These are phyloP conservation scores for Halyomorpha halys DNA, from an alignment of 1,140 invertebrate species.

Conservation along the genomic window DNA sequence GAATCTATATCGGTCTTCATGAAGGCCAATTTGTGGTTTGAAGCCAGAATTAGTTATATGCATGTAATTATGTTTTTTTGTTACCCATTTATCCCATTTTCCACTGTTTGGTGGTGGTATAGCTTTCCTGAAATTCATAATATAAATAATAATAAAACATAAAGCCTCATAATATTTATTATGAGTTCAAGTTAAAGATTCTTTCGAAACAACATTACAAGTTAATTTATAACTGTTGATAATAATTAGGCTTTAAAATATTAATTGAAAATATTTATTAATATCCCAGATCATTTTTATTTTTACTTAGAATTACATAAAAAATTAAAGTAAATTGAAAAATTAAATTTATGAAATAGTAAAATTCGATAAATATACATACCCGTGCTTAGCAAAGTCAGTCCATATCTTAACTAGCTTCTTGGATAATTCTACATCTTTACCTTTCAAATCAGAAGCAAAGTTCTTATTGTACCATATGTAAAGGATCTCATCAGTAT, in stretches of 20 bases:
- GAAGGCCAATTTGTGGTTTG: not conserved
- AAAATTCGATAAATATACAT: not conserved
- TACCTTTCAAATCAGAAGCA: not conserved
- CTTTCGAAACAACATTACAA: no score
- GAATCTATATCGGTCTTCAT: constrained; percentile 1
- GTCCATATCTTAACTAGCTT: constrained; percentile 5
- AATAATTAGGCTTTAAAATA: no score
- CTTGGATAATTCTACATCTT: not conserved
- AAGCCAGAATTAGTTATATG: not conserved
- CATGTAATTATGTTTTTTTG: not conserved
- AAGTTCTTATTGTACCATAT: not conserved
- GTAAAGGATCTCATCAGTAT: not conserved
- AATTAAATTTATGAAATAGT: no score
- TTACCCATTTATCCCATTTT: not conserved
- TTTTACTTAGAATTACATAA: no score
- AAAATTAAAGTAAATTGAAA: no score
- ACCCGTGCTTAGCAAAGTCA: constrained; percentile 1
- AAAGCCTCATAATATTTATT: no score
- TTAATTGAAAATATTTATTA: no score
- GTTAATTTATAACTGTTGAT: no score
- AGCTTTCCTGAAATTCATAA: not conserved
- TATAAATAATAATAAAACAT: no score
- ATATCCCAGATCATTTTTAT: no score
- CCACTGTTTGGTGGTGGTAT: not conserved
- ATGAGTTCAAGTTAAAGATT: no score